These are phyloP conservation scores for Lithobates pipiens DNA, from an alignment of 2,797 vertebrate genomes.

Conservation along the genomic window DNA sequence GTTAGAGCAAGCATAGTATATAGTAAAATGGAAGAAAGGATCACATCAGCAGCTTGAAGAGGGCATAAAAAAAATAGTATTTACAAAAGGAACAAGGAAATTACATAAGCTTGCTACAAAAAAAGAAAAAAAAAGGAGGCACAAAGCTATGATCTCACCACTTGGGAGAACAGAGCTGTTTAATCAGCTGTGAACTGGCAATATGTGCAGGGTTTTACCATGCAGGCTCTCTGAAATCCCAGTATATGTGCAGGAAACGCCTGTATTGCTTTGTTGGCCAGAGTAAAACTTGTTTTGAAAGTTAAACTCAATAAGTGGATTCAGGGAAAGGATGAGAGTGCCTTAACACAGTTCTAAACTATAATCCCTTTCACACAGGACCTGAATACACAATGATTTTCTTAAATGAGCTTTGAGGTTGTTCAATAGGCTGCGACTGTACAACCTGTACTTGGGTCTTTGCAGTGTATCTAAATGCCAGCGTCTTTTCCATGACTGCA, in stretches of 20 bases:
- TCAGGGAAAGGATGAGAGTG: constrained; percentile 14
- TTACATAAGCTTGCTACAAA: background rate
- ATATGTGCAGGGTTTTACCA: constrained; percentile 23
- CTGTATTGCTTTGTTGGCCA: constrained; percentile 40
- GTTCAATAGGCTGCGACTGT: background rate
- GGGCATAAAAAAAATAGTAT: too few species aligned
- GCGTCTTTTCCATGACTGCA: background rate
- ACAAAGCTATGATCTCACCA: constrained; percentile 49
- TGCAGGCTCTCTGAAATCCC: constrained; percentile 13
- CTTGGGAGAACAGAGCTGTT: constrained; percentile 16
- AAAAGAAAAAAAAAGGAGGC: background rate
- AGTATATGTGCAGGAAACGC: constrained; percentile 43
- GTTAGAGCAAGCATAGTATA: too few species aligned
- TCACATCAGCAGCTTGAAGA: background rate
- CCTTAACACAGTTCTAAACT: constrained; percentile 1
- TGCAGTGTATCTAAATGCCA: background rate
- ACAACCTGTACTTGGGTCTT: background rate
- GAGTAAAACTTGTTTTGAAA: constrained; percentile 49
- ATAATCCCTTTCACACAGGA: constrained; percentile 13
- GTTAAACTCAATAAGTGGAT: constrained; percentile 32
- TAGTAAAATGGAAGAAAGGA: too few species aligned
- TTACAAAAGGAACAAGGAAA: background rate
- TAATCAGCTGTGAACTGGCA: constrained; percentile 50
- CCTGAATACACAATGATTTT: constrained; percentile 38
- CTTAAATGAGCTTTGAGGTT: background rate